Evolutionary conservation across 2,113 vertebrate genomes (phyloP).

Genomic region (Mixornis gularis): DNA sequence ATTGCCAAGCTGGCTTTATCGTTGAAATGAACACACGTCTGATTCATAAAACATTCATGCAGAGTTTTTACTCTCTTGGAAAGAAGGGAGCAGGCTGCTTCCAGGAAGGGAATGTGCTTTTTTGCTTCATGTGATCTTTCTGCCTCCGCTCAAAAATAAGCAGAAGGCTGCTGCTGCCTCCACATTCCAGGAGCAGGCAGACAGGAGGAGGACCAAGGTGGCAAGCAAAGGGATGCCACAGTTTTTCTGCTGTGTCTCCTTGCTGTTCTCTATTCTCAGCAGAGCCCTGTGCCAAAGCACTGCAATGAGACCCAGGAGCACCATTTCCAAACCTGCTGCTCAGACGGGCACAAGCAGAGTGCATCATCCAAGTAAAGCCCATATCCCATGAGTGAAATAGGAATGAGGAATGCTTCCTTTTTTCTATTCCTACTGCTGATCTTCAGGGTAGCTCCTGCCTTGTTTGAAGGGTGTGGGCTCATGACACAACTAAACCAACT

Average conservation of each 20-base stretch:
- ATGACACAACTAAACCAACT: background rate
- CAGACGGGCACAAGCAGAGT: background rate
- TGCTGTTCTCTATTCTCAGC: background rate
- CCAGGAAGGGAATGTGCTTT: conserved; percentile 32
- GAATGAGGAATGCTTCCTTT: background rate
- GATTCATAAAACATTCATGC: conserved; percentile 47
- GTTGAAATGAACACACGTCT: conserved; percentile 21
- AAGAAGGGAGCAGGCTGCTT: conserved; percentile 11
- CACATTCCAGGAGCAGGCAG: background rate
- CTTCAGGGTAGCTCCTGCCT: background rate
- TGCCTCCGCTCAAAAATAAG: background rate
- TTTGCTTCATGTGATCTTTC: conserved; percentile 15
- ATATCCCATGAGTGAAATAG: background rate
- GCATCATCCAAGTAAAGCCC: background rate
- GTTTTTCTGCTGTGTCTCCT: background rate
- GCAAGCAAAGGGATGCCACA: background rate
- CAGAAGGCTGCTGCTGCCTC: background rate
- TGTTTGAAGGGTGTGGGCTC: background rate
- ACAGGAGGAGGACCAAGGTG: background rate
- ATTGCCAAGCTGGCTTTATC: conserved; percentile 39
- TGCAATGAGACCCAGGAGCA: background rate
- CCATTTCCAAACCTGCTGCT: background rate
- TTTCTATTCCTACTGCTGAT: background rate
- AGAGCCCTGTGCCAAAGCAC: background rate
- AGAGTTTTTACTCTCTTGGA: conserved; percentile 26